Evolutionary conservation across 2,888 invertebrate species (phyloP), one percentile per base, ranked within the genome.

Genomic region (Adelognathus sp.): DNA sequence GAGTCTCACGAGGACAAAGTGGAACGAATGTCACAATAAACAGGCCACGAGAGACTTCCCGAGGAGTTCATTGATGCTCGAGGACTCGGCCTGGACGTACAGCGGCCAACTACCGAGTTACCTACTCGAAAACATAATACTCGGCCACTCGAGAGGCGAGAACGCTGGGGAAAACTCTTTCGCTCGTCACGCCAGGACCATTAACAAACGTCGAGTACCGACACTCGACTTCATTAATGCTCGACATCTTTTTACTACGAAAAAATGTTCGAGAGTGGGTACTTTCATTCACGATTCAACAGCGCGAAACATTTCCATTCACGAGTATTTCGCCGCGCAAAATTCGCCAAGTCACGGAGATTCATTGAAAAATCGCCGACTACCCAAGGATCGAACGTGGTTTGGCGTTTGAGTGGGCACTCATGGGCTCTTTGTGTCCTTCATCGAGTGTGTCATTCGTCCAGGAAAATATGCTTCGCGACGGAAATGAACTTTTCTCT

Each of bases 11-110:
- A 33, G n/a, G 31, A 52, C 58, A 72, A 69, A 69, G 76, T 73
- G 58, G 52, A 76, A 79, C 75, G 66, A 75, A 69, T 52, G 63
- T 64, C 52, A 76, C 72, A 69, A 73, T 76, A 64, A 71, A 21
- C 33, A 54, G 56, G 31, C 54, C 61, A 63, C 63, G 54, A 67
- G 60, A 69, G 66, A 66, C 66, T 9, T 61, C 52, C 41, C 16
- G 24, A 14, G 21, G 64, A 79, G 70, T 79, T 71, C 75, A 75
- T 71, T 54, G 74, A 54, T 24, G 54, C 56, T 50, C 61, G 46
- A 6, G 1, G 21, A 33, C 52, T 58, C 63, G 16, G 9, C 52
- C 31, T 36, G 6, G 31, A 72, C 18, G 3, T 6, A n/a, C n/a
- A n/a, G 36, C 21, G 64, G 21, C 27, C 16, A 24, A 33, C 50